Evolutionary conservation across 2,888 invertebrate genomes (phyloP).

Genomic region (Lampropteryx suffumata): DNA sequence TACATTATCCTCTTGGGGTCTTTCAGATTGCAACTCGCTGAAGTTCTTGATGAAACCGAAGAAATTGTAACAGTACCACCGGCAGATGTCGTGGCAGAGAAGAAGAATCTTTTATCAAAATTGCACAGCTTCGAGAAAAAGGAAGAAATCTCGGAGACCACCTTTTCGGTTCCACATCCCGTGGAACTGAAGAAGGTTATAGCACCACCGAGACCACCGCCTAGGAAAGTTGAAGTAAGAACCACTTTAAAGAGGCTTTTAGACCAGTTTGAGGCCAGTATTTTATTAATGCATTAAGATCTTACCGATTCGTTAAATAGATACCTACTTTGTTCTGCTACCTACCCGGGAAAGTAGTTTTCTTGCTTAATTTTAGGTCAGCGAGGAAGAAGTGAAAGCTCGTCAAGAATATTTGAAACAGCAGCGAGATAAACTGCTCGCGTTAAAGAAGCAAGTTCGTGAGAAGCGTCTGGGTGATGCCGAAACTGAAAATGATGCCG

Average conservation of each 20-base stretch:
- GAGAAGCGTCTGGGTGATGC: constrained; percentile 88
- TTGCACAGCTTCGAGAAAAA: constrained; percentile 68
- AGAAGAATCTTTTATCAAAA: constrained; percentile 65
- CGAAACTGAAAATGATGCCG: constrained; percentile 80
- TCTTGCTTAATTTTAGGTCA: constrained; percentile 51
- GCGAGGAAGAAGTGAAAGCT: constrained; percentile 86
- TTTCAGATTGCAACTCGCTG: constrained; percentile 58
- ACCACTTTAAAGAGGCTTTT: too few relatives aligned
- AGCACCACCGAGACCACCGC: constrained; percentile 48
- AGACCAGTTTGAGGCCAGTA: too few relatives aligned
- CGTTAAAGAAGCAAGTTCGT: constrained; percentile 93
- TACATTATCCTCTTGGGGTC: not conserved
- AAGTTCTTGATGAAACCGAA: constrained; percentile 57
- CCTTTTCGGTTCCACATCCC: constrained; percentile 12
- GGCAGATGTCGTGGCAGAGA: constrained; percentile 71
- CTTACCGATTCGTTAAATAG: too few relatives aligned
- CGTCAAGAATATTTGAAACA: constrained; percentile 93
- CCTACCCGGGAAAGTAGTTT: too few relatives aligned
- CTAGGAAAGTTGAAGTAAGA: constrained; percentile 64
- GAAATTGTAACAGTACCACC: constrained; percentile 57
- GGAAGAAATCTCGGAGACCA: constrained; percentile 43
- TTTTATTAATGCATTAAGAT: too few relatives aligned
- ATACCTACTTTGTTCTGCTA: too few relatives aligned
- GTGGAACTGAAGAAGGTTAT: constrained; percentile 30
- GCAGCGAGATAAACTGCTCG: constrained; percentile 95